These are phyloP conservation scores for Corythoichthys haematopterus DNA, from an alignment of 2,113 vertebrate species.

Conservation along the genomic window DNA sequence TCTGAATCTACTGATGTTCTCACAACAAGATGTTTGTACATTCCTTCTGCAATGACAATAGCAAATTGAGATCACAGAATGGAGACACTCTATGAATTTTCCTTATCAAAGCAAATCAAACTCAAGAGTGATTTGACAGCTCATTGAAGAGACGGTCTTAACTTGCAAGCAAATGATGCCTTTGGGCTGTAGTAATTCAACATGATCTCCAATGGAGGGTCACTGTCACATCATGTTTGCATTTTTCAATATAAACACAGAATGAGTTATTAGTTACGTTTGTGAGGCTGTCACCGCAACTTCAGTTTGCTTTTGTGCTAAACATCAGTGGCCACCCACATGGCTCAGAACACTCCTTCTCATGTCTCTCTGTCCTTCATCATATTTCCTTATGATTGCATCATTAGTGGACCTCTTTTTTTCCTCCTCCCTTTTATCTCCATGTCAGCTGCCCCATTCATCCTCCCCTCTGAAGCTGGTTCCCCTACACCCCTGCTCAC, in stretches of 20 bases:
- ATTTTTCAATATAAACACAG: slow-evolving; percentile 24
- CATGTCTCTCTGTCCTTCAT: slow-evolving; percentile 35
- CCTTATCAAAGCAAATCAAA: background rate
- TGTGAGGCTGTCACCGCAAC: slow-evolving; percentile 30
- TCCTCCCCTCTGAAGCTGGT: slow-evolving; percentile 15
- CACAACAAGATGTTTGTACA: background rate
- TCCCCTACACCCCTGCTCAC: slow-evolving; percentile 69
- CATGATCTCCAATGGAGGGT: slow-evolving; percentile 12
- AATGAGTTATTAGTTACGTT: slow-evolving; percentile 23
- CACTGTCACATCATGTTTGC: slow-evolving; percentile 15
- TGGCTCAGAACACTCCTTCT: slow-evolving; percentile 33
- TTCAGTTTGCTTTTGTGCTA: slow-evolving; percentile 46
- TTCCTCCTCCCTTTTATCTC: slow-evolving; percentile 31
- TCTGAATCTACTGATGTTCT: background rate
- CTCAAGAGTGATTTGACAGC: background rate
- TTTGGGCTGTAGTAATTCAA: slow-evolving; percentile 22
- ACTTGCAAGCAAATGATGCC: slow-evolving; percentile 29
- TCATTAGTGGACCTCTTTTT: slow-evolving; percentile 48
- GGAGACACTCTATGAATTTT: background rate
- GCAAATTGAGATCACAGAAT: background rate
- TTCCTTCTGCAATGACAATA: background rate
- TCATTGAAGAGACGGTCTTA: slow-evolving; percentile 18
- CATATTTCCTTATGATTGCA: slow-evolving; percentile 51
- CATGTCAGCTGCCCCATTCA: slow-evolving; percentile 25
- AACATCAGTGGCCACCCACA: slow-evolving; percentile 51